phyloP scores from a whole-genome alignment of 2,113 vertebrate genomes.

The Onychostruthus taczanowskii region DNA sequence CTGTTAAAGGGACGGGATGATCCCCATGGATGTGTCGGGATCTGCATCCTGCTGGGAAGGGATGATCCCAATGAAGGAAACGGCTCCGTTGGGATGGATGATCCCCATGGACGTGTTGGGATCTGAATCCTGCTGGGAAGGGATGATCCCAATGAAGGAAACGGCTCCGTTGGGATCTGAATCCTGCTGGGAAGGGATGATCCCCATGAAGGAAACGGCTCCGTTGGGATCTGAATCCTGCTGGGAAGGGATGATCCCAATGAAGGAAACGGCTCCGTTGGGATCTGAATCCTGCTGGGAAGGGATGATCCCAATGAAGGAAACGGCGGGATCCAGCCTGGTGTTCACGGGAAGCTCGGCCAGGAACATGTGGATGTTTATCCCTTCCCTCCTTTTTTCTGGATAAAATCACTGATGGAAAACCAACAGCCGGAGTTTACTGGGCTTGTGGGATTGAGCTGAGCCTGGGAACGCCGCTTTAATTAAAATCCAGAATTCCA shows the following conservation, averaged over 20 bases:
- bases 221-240: not conserved
- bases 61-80: not conserved
- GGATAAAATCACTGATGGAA: not conserved
- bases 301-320: too few relatives aligned
- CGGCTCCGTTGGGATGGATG: not conserved
- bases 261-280: fast-evolving
- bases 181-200: not conserved
- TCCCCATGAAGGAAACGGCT: not conserved
- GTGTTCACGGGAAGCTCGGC: fast-evolving
- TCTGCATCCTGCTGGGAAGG: not conserved
- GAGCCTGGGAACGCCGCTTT: not conserved
- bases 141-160: not conserved
- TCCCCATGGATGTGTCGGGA: fast-evolving
- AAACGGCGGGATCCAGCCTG: not conserved
- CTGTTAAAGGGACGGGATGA: not conserved
- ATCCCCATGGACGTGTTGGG: too few relatives aligned
- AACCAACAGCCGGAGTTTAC: not conserved
- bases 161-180: not conserved
- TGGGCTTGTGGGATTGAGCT: fast-evolving
- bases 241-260: not conserved
- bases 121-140: not conserved
- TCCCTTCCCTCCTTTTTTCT: not conserved
- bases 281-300: not conserved
- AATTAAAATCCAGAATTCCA: not conserved
- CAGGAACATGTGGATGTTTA: not conserved